Evolutionary conservation across 2,113 vertebrate genomes (phyloP).

Genomic region (Crotalus viridis): DNA sequence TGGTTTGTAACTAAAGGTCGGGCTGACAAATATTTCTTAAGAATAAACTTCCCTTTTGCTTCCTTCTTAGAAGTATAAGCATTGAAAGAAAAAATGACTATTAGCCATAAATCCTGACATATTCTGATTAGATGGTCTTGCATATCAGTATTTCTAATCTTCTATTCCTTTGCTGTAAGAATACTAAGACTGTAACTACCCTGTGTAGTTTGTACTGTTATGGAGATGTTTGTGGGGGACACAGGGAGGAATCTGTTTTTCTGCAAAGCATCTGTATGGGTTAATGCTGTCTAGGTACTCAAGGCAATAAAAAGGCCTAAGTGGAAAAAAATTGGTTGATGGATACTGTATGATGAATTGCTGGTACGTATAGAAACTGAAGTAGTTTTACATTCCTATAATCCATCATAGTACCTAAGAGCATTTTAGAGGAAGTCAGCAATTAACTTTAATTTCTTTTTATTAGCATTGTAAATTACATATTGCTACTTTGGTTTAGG

Average conservation of each 20-base stretch:
- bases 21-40: constrained; percentile 38
- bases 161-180: not conserved
- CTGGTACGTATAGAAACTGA: not conserved
- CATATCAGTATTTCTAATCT: not conserved
- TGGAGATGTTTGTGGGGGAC: not conserved
- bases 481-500: constrained; percentile 20
- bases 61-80: not conserved
- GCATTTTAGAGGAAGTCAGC: constrained; percentile 26
- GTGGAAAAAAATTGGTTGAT: not conserved
- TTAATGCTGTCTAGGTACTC: not conserved
- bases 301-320: not conserved
- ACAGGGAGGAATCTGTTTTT: not conserved
- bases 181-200: not conserved
- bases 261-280: not conserved
- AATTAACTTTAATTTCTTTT: constrained; percentile 14
- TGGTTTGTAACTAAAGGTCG: not conserved
- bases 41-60: not conserved
- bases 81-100: not conserved
- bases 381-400: constrained; percentile 28
- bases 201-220: not conserved
- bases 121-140: not conserved
- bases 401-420: constrained; percentile 45
- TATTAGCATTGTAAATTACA: constrained; percentile 7
- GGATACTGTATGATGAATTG: not conserved
- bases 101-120: not conserved